These are phyloP conservation scores for Amazonetta brasiliensis DNA, from an alignment of 2,797 vertebrate species.

Conservation along the genomic window DNA sequence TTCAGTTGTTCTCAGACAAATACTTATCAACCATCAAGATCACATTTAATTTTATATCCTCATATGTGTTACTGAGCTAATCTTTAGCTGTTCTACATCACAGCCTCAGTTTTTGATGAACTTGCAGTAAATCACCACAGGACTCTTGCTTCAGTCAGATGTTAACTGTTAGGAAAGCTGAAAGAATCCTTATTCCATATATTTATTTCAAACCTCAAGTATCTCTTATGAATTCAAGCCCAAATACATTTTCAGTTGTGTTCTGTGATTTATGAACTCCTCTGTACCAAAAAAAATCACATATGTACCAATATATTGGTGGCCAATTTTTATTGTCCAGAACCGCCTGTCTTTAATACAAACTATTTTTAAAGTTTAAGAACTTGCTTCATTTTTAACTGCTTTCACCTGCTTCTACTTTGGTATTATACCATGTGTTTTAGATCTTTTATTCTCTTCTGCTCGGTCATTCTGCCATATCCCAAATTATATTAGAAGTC, in stretches of 20 bases:
- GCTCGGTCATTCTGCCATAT: not conserved
- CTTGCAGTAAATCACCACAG: slow-evolving; percentile 65
- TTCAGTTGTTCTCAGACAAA: slow-evolving; percentile 54
- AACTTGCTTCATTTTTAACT: slow-evolving; percentile 84
- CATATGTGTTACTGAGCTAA: slow-evolving; percentile 9
- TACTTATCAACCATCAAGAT: slow-evolving; percentile 55
- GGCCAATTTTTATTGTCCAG: slow-evolving; percentile 73
- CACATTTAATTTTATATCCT: slow-evolving; percentile 60
- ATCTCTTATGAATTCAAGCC: slow-evolving; percentile 72
- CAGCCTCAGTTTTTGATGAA: slow-evolving; percentile 66
- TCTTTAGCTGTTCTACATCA: slow-evolving; percentile 66
- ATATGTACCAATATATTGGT: slow-evolving; percentile 71
- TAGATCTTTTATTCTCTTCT: slow-evolving; percentile 75
- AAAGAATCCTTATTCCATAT: slow-evolving; percentile 71
- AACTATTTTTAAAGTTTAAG: slow-evolving; percentile 80
- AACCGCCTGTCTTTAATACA: slow-evolving; percentile 82
- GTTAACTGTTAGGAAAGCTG: slow-evolving; percentile 74
- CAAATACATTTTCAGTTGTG: slow-evolving; percentile 77
- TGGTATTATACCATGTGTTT: slow-evolving; percentile 87
- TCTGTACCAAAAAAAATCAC: slow-evolving; percentile 71
- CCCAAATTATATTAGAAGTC: not conserved
- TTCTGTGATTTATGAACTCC: slow-evolving; percentile 80
- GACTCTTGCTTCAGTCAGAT: slow-evolving; percentile 66
- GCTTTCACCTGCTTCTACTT: slow-evolving; percentile 89
- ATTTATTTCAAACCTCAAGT: slow-evolving; percentile 68